Base-by-base conservation (phyloP, 2,797 vertebrate species). In the Acrocephalus scirpaceus region DNA sequence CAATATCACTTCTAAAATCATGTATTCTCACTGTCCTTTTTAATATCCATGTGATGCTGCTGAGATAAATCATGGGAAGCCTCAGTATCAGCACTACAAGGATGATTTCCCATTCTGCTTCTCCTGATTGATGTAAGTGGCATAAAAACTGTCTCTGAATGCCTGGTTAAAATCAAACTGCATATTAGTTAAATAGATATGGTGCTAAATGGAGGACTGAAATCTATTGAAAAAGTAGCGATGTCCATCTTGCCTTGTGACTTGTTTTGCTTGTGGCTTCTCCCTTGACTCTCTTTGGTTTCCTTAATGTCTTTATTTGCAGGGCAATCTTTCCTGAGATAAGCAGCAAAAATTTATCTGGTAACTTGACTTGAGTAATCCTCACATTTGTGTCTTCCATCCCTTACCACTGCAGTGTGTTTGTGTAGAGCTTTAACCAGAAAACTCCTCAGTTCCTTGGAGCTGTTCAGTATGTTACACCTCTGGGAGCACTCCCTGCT, bases 141-240 rank as follows among this genome's bases (percentile, higher is more conserved):
- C 50, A 26, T 71, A 57, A 77, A 92, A 93, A 38, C 32, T 44
- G 21, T 54, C 58, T 74, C 50, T 32, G 54, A 75, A 40, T 58
- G 42, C 77, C 79, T 96, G 92, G 50, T 51, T 84, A 69, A 95
- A 94, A 90, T 92, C 47, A 90, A 81, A 66, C 58, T 70, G 40
- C 10, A 1, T 81, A 54, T 78, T 93, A 74, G 27, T 74, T 84
- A 86, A 92, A 53, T 27, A 84, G 66, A 90, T 62, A 22, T 66
- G 32, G n/a, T 9, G 1, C 40, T 86, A 88, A 84, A 57, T 34
- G 53, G 13, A 72, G 38, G 16, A 84, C 51, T 62, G 16, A 92
- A 81, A 86, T 86, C 48, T 16, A 40, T 20, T 58, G 71, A 21
- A 90, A 88, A 92, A 69, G 42, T 34, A 91, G 34, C 0, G 0